A percentile compares a stretch with the other conserved stretches of the same genome.
Conservation (phyloP, 2,888 invertebrate genomes). For the Xanthia icteritia region DNA sequence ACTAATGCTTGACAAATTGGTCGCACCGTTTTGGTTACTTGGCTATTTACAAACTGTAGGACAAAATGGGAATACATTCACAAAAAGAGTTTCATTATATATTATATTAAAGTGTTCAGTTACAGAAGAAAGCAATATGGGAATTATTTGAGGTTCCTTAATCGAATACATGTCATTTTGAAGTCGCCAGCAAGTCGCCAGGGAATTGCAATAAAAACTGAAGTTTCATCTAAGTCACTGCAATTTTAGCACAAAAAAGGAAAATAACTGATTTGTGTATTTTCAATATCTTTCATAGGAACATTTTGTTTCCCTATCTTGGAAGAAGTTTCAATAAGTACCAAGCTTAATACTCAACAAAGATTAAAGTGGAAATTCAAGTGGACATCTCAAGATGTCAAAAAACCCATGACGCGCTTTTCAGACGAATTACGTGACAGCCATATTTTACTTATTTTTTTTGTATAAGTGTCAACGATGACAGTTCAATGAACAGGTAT, state of each 20-base stretch:
- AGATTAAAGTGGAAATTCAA: not conserved
- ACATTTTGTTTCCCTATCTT: not conserved
- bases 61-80: no score
- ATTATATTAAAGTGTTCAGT: no score
- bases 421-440: not conserved
- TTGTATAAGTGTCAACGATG: not conserved
- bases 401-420: conserved; percentile 1
- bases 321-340: not conserved
- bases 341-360: not conserved
- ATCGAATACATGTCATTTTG: not conserved
- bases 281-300: not conserved
- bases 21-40: no score
- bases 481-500: not conserved
- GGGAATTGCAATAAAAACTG: not conserved
- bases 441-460: not conserved
- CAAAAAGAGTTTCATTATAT: no score
- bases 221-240: not conserved
- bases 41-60: not conserved
- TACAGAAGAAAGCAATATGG: no score
- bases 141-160: not conserved
- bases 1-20: not conserved
- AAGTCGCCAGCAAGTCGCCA: no score
- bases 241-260: not conserved
- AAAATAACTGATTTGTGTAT: not conserved
- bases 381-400: not conserved